These are phyloP conservation scores for Exocentrus adspersus DNA, from an alignment of 2,888 invertebrate genomes.

Conservation along the genomic window DNA sequence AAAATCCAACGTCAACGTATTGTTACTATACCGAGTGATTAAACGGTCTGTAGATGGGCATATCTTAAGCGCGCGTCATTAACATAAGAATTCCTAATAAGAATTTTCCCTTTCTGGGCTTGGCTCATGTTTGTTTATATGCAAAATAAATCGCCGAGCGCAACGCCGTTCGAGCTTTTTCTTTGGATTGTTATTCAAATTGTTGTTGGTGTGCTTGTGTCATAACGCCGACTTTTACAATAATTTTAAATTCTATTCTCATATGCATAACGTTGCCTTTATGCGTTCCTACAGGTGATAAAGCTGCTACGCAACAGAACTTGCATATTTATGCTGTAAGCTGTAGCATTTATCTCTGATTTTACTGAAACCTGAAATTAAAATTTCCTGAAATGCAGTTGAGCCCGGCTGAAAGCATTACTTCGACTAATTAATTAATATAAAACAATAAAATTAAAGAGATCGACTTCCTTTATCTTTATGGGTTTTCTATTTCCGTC, in stretches of 20 bases:
- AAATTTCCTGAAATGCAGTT: too few relatives aligned
- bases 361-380: too few relatives aligned
- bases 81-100: conserved; percentile 22
- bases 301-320: too few relatives aligned
- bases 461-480: conserved; percentile 20
- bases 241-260: too few relatives aligned
- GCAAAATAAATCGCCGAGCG: conserved; percentile 12
- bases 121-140: conserved; percentile 10
- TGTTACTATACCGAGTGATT: conserved; percentile 10
- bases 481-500: conserved; percentile 13
- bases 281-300: too few relatives aligned
- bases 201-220: not conserved
- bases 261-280: too few relatives aligned
- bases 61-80: conserved; percentile 14
- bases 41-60: conserved; percentile 8
- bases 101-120: conserved; percentile 2
- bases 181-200: conserved; percentile 17
- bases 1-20: conserved; percentile 20
- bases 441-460: too few relatives aligned
- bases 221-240: not conserved
- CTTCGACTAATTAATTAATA: too few relatives aligned
- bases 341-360: too few relatives aligned
- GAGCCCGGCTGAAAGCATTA: too few relatives aligned
- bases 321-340: too few relatives aligned
- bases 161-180: not conserved